These are phyloP conservation scores for Anas georgica DNA, from an alignment of 2,797 vertebrate species.

Conservation along the genomic window DNA sequence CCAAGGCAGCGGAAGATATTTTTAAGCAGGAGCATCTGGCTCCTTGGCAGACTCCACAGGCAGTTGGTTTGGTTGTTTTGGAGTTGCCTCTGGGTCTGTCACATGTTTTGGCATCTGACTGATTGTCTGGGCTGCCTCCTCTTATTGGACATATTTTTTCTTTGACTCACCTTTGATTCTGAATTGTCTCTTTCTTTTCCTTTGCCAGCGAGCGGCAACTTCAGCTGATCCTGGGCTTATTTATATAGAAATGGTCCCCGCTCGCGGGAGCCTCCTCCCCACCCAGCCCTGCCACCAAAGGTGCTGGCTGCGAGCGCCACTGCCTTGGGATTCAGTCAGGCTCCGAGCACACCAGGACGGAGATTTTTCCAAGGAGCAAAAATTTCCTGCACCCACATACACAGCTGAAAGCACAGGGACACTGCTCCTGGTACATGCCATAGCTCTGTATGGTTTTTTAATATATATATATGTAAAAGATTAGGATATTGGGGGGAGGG, in stretches of 20 bases:
- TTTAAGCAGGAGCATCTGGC: conserved; percentile 84
- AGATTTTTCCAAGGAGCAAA: neutral
- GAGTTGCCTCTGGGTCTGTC: conserved; percentile 82
- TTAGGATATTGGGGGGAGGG: neutral
- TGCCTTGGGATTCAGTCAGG: conserved; percentile 33
- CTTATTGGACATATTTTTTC: conserved; percentile 72
- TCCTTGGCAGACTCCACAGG: conserved; percentile 80
- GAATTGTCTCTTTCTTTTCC: conserved; percentile 66
- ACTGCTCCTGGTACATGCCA: neutral
- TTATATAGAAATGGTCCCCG: conserved; percentile 40
- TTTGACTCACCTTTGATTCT: conserved; percentile 71
- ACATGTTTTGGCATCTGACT: conserved; percentile 80
- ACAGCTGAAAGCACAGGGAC: neutral
- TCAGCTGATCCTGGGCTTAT: conserved; percentile 45
- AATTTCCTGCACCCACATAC: neutral
- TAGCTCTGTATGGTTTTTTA: neutral
- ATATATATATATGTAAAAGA: neutral
- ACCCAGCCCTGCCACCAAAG: conserved; percentile 11
- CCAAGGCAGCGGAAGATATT: conserved; percentile 82
- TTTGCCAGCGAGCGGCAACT: conserved; percentile 62
- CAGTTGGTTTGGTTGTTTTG: conserved; percentile 79
- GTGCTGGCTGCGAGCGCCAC: neutral
- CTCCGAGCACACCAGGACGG: neutral
- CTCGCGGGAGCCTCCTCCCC: conserved; percentile 28
- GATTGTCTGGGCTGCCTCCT: conserved; percentile 74